Percentiles rank a stretch among this genome's conserved stretches.
phyloP scores from a whole-genome alignment of 2,113 vertebrate species.

The Zosterops pallidus region DNA sequence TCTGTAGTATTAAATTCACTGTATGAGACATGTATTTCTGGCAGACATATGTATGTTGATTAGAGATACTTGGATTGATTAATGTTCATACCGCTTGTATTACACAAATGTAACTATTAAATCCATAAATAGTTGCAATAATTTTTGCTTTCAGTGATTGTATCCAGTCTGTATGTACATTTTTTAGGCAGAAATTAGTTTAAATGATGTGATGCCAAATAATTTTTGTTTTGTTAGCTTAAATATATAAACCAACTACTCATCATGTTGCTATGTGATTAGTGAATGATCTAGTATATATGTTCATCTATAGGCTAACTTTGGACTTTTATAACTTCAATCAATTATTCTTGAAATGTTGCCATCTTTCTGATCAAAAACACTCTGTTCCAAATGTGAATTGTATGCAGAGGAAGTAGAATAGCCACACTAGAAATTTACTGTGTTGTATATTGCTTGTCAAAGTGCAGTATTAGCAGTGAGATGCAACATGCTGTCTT shows the following conservation, averaged over 20 bases:
- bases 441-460: neutral
- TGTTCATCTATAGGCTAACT: neutral
- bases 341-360: constrained; percentile 29
- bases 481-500: neutral
- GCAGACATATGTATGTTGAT: neutral
- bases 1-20: neutral
- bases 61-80: neutral
- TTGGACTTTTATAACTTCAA: neutral
- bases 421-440: neutral
- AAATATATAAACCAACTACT: neutral
- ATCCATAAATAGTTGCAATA: neutral
- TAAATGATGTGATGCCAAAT: neutral
- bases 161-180: neutral
- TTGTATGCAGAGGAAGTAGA: neutral
- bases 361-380: constrained; percentile 15
- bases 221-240: constrained; percentile 17
- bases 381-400: neutral
- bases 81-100: constrained; percentile 7
- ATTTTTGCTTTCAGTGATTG: constrained; percentile 3
- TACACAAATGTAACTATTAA: neutral
- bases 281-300: neutral
- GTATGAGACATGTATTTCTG: neutral
- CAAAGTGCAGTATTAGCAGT: neutral
- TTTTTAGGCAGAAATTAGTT: neutral
- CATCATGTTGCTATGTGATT: constrained; percentile 7